Evolutionary conservation across 2,797 vertebrate genomes (phyloP), one percentile per base, ranked within the genome.

Genomic region (Pseudochirops corinnae): DNA sequence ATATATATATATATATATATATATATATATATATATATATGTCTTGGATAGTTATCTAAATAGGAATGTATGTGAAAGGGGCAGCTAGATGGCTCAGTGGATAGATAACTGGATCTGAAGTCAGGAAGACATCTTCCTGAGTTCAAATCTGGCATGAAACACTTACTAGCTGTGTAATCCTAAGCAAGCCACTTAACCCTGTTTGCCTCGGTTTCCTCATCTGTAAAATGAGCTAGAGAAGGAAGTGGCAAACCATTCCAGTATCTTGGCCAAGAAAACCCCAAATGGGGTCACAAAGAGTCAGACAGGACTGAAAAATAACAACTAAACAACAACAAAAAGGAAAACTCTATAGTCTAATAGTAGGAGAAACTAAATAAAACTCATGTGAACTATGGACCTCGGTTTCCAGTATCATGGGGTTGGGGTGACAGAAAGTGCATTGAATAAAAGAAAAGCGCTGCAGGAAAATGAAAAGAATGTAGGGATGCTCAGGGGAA

Each of bases 391-490:
- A 94, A 94, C 94, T 39, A 52, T 24, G 90, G 90, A 39, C 93
- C 93, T 97, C 55, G 53, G 52, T 74, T 93, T 94, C 53, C 90
- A 91, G 55, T 33, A 3, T 57, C 67, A 90, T 33, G 53, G 31
- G n/a, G 74, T 26, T 93, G 91, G 96, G 93, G 95, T 97, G 94
- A 97, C 96, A 95, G 62, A 95, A 95, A 97, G 93, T 96, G 29
- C 97, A 91, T 4, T 46, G 91, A 46, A 53, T 90, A 58, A 93
- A 94, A 93, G 67, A 95, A 92, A 58, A 94, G 33, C n/a, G 91
- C 1, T 16, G 13, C 94, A 55, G 90, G 92, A 91, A 97, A 96
- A 55, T 53, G 95, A 62, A 92, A 96, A 96, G 67, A 91, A 95
- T 96, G 1, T 92, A 91, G 18, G 87, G 62, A 94, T 56, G n/a